Evolutionary conservation across 2,797 vertebrate species (phyloP), one percentile per base, ranked within the genome.

Genomic region (Sebastes diaconus): DNA sequence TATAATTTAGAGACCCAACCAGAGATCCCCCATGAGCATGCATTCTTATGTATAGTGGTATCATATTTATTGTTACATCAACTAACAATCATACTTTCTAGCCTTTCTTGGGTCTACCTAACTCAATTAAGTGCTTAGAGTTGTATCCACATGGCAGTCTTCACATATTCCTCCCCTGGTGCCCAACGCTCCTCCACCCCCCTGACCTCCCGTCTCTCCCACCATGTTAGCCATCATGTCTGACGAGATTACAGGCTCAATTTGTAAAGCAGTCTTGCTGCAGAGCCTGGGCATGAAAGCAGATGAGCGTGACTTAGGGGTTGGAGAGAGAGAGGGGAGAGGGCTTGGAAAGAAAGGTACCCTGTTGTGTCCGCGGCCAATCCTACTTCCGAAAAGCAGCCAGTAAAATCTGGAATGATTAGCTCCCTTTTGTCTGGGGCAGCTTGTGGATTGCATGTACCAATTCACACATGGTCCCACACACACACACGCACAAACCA

Each of bases 391-490:
- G 54, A 77, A 93, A 84, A 93, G 94, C 93, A 95, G 92, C 94
- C 91, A 75, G 87, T 80, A 84, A 84, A 95, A 95, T 94, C 95
- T 94, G 93, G 83, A 94, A 92, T 95, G 93, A 97, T 97, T 93
- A 92, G 86, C 83, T 90, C 32, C 8, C 87, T 88, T 94, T 95
- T 95, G 93, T 95, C 90, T 89, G 85, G 84, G 90, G 78, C 90
- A 91, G 72, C 92, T 94, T 91, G 93, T 89, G 86, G 57, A 25
- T 91, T 94, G 91, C 90, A 74, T 63, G 22, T 66, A 64, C 22
- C n/a, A 57, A 27, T 69, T n/a, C 66, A 27, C 71, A 73, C 59
- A 75, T 66, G 22, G 64, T 42, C 30, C 3, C 61, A 52, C 68
- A 68, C 46, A 59, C 42, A 61, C 20, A 27, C n/a, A 14, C 32